phyloP scores from a whole-genome alignment of 2,797 vertebrate genomes.

The Jordanella pulchra region DNA sequence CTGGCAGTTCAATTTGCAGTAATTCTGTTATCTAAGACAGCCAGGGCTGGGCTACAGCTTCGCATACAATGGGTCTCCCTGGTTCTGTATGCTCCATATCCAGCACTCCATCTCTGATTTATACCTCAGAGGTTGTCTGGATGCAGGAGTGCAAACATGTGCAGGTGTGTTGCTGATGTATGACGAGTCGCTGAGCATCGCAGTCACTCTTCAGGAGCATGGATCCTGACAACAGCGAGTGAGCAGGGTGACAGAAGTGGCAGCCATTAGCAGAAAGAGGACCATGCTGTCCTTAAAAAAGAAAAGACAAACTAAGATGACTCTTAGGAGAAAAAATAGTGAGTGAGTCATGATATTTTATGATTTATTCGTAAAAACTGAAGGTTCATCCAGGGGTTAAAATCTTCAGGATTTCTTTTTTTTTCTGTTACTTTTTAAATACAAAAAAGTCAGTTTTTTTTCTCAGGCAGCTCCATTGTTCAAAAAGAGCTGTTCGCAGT shows the following conservation, averaged over 20 bases:
- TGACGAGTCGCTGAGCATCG: conserved; percentile 11
- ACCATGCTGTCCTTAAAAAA: conserved; percentile 24
- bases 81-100: conserved; percentile 36
- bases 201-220: conserved; percentile 41
- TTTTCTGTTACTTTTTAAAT: too few species aligned
- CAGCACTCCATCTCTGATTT: conserved; percentile 40
- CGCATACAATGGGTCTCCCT: conserved; percentile 57
- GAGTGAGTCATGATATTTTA: background rate
- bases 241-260: conserved; percentile 43
- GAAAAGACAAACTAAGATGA: background rate
- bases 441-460: too few species aligned
- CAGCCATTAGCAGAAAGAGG: conserved; percentile 45
- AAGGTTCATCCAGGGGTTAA: background rate
- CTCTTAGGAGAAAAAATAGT: conserved; percentile 22
- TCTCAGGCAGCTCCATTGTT: background rate
- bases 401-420: too few species aligned
- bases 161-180: background rate
- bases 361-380: background rate
- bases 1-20: conserved; percentile 78
- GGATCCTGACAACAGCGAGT: conserved; percentile 46
- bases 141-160: conserved; percentile 10
- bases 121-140: conserved; percentile 24
- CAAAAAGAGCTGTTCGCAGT: background rate
- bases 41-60: conserved; percentile 56
- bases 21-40: conserved; percentile 79